Evolutionary conservation across 1,140 invertebrate genomes (phyloP), one percentile per base, ranked within the genome.

Genomic region (Sinella curviseta): DNA sequence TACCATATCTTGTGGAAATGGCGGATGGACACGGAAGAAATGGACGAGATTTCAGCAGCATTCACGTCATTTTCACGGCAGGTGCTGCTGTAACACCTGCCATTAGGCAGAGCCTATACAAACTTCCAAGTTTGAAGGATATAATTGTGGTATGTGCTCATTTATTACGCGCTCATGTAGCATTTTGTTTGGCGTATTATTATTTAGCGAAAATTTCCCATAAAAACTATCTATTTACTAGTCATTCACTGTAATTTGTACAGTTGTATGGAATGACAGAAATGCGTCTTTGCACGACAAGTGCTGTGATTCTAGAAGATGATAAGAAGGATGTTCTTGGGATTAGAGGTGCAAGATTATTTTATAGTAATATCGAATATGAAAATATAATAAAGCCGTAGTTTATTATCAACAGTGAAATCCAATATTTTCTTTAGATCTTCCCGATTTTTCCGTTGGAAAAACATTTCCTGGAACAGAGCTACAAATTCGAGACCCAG

Each of bases 181-280:
- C 8, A 48, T 48, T 48, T 48, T 31, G 55, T 12, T 20, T 34
- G 0, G 34, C 60, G 26, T 35, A 33, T 17, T n/a, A 31, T 39
- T 12, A n/a, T n/a, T n/a, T n/a, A n/a, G n/a, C n/a, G n/a, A n/a
- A n/a, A n/a, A n/a, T n/a, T n/a, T n/a, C n/a, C n/a, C n/a, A n/a
- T n/a, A n/a, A n/a, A n/a, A n/a, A n/a, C 39, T 24, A 24, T 35
- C 4, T 26, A 20, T 28, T 36, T 36, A 24, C 33, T 67, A 20
- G 34, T 36, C 30, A 67, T 48, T 48, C 20, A 12, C 39, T 20
- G 20, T 48, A 8, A 33, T 30, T 55, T n/a, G 65, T 73, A 31
- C 26, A 82, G 81, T 24, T 67, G n/a, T 83, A 81, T 35, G 82
- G 82, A 0, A 39, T 83, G 4, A 81, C 80, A 16, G 82, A 83